phyloP scores from a whole-genome alignment of 2,888 invertebrate species.

The Boloria selene region DNA sequence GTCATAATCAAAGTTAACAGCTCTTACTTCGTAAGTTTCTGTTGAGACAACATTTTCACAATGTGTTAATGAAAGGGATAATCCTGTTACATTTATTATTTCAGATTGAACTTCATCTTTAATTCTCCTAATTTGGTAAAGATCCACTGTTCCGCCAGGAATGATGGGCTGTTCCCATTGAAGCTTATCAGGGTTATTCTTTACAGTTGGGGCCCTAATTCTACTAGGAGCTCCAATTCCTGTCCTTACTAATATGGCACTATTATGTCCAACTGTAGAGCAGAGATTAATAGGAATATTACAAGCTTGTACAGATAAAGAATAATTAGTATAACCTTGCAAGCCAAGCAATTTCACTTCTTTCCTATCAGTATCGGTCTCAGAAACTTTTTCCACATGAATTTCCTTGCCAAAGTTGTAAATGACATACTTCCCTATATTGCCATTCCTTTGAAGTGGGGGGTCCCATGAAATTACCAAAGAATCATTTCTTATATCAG shows the following conservation, averaged over 20 bases:
- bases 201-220: constrained; percentile 58
- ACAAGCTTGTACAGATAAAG: constrained; percentile 87
- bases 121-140: constrained; percentile 79
- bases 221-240: constrained; percentile 83
- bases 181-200: constrained; percentile 57
- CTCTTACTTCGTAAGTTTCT: constrained; percentile 70
- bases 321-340: constrained; percentile 85
- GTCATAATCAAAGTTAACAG: constrained; percentile 68
- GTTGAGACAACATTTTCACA: constrained; percentile 62
- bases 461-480: constrained; percentile 85
- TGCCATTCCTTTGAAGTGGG: constrained; percentile 88
- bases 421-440: constrained; percentile 86
- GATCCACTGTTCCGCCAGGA: constrained; percentile 80
- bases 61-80: constrained; percentile 50
- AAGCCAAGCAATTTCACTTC: constrained; percentile 64
- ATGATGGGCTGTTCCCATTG: constrained; percentile 77
- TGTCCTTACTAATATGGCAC: constrained; percentile 79
- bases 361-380: constrained; percentile 55
- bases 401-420: constrained; percentile 66
- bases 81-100: constrained; percentile 60
- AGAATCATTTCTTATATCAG: constrained; percentile 84
- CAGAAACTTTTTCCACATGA: constrained; percentile 52
- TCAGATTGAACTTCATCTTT: constrained; percentile 55
- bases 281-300: constrained; percentile 83
- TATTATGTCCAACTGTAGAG: constrained; percentile 78